Base-by-base conservation (phyloP, 1,140 invertebrate genomes). In the Delia radicum region DNA sequence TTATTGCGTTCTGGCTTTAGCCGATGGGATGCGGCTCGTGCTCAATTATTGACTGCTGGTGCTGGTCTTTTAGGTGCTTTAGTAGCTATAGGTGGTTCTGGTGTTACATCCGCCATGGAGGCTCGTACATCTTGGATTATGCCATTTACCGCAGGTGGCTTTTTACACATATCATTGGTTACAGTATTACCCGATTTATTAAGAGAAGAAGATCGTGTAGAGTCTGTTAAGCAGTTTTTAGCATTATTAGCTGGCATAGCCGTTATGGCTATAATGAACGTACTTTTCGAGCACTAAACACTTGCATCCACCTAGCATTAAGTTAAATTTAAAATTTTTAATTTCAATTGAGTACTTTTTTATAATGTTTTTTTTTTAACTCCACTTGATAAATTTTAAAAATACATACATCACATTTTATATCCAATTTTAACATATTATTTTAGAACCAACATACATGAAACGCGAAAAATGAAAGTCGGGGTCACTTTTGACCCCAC, bases 141-240 rank as follows among this genome's bases (percentile, higher is more conserved):
- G 74, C 97, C 96, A 8, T 98, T 98, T 85, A 98, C 97, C 0
- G 94, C 97, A 29, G 97, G 97, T 65, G 96, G 96, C 10, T 99
- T 99, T 86, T 89, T 99, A 15, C 96, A 99, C 87, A 99, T 99
- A 77, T 95, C 96, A 6, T 87, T 99, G 77, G 95, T 98, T 10
- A 96, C 95, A 46, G 93, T 98, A 76, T 88, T 98, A 77, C 97
- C 97, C 3, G 96, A 98, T 85, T 87, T 99, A 73, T 87, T 98
- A 15, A 87, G 89, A 77, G 96, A 98, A 88, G 90, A 92, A 48
- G 91, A 93, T 84, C 89, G 91, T 0, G 89, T 87, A 83, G 93
- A 97, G 87, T 96, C 96, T 0, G 82, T 94, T 2, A 96, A 96
- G 81, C 96, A 98, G 87, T 86, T 96, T 10, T 82, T 90, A 2